Evolutionary conservation across 1,140 invertebrate species (phyloP), one percentile per base, ranked within the genome.

Genomic region (Lepidotrigona ventralis): DNA sequence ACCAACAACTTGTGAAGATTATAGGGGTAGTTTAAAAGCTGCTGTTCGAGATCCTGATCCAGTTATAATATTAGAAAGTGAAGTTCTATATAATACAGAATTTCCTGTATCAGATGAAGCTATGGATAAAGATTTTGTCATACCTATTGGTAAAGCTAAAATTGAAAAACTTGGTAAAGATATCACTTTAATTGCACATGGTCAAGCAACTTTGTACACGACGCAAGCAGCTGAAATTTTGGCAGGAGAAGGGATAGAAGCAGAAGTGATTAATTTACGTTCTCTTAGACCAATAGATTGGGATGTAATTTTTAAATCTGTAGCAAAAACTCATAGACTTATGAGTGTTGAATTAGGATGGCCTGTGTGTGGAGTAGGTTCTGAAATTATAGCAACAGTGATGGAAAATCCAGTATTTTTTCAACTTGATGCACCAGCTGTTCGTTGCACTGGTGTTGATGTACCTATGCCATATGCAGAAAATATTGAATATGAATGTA

Each of bases 111-210:
- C 95, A 2, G 96, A 96, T 84, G 95, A 97, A 91, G 95, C 94
- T 26, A 85, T 96, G 81, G 94, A 94, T 58, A 95, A 95, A 80
- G 96, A 97, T 91, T 97, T 96, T 91, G 84, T 96, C 4, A 85
- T 97, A 71, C 96, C 96, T 6, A 95, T 97, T 90, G 97, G 97
- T 76, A 97, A 98, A 93, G 96, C 96, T 39, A 97, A 97, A 93
- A 95, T 98, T 86, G 96, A 97, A 93, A 94, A 95, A 90, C 84
- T 89, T 88, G 97, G 96, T n/a, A 95, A 95, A 64, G 95, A 97
- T 92, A 92, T 97, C 23, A 97, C 97, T 21, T 88, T 97, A 80
- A 95, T 96, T 19, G 89, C 95, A 11, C 95, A 95, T 89, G 85
- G 86, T 29, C 85, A 88, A 72, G 94, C 93, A 79, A 96, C 97